Percentiles rank a stretch among this genome's conserved stretches.
These are phyloP conservation scores for Rotaria socialis DNA, from an alignment of 2,888 invertebrate genomes.

Conservation along the genomic window DNA sequence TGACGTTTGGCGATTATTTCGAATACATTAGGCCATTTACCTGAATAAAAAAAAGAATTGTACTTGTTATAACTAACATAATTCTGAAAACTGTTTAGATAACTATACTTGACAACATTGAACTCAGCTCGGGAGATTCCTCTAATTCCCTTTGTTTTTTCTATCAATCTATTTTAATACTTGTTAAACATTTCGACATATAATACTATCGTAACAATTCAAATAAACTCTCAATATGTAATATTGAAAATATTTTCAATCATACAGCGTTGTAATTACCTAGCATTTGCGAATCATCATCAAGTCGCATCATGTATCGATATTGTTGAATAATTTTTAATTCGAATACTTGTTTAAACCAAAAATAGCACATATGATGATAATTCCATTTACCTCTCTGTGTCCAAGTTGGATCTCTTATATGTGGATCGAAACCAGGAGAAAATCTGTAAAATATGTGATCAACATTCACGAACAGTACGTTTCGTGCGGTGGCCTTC, in stretches of 20 bases:
- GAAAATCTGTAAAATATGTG: not conserved
- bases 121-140: no score
- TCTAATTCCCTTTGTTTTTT: no score
- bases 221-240: no score
- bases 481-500: not conserved
- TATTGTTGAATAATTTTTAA: not conserved
- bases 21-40: not conserved
- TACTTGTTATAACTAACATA: no score
- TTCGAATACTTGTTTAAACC: slow-evolving; percentile 24
- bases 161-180: no score
- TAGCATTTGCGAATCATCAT: slow-evolving; percentile 16
- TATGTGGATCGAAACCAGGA: not conserved
- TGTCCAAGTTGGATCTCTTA: not conserved
- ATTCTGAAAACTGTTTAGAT: no score
- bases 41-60: not conserved
- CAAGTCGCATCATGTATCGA: not conserved
- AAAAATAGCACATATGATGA: slow-evolving; percentile 23
- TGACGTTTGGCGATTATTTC: not conserved
- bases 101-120: no score
- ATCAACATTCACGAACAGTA: not conserved
- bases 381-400: not conserved
- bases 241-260: no score
- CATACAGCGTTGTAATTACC: not conserved
- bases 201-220: no score
- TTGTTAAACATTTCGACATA: no score